A percentile compares a stretch with the other conserved stretches of the same genome.
phyloP scores from a whole-genome alignment of 2,797 vertebrate species.

The Chrysocyon brachyurus region DNA sequence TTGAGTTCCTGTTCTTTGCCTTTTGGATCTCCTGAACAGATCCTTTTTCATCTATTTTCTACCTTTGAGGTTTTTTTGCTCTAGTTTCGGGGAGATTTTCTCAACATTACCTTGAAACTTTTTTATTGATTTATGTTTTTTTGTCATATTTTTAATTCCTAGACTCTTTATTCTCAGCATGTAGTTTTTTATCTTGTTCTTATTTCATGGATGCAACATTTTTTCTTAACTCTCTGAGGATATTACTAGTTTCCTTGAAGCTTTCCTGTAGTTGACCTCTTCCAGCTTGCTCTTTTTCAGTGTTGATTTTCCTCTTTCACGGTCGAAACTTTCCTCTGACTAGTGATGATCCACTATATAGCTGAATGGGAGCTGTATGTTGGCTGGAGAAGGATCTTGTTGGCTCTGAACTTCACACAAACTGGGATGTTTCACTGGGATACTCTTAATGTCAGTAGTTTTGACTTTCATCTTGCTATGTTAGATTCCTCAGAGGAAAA shows the following conservation, averaged over 20 bases:
- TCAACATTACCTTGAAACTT: neutral
- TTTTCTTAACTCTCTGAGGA: neutral
- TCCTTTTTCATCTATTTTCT: neutral
- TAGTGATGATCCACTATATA: neutral
- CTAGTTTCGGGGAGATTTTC: neutral
- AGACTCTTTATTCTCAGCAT: neutral
- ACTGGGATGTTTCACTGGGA: neutral
- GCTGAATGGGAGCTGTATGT: neutral
- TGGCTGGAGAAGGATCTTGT: neutral
- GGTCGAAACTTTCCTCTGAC: neutral
- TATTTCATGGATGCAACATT: neutral
- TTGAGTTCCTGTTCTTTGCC: neutral
- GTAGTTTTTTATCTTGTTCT: neutral
- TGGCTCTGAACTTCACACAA: neutral
- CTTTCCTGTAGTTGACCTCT: neutral
- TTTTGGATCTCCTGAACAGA: neutral
- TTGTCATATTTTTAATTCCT: neutral
- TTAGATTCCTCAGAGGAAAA: neutral
- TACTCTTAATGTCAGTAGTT: neutral
- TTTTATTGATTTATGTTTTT: neutral
- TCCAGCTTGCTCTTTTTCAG: neutral
- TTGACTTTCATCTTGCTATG: neutral
- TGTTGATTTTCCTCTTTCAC: neutral
- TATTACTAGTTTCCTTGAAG: neutral
- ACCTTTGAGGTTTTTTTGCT: neutral